phyloP scores from a whole-genome alignment of 2,797 vertebrate species.

The Trichosurus vulpecula region DNA sequence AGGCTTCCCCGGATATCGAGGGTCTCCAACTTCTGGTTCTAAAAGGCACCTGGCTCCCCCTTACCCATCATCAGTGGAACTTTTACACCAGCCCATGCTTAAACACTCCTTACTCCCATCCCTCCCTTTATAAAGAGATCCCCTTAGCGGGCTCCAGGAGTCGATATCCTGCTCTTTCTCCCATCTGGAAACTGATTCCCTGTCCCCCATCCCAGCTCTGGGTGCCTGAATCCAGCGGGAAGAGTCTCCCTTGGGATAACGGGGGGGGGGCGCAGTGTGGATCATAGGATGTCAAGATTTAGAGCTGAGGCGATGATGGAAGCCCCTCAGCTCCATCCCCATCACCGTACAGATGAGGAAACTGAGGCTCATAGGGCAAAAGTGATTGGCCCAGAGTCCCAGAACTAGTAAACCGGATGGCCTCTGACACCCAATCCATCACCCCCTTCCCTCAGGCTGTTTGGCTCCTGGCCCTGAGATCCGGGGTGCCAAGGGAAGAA shows the following conservation, averaged over 20 bases:
- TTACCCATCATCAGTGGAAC: background rate
- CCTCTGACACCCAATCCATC: background rate
- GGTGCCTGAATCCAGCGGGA: background rate
- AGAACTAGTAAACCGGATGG: background rate
- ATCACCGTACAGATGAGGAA: background rate
- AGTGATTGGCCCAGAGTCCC: background rate
- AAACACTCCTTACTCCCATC: background rate
- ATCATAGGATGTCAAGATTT: background rate
- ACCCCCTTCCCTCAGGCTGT: background rate
- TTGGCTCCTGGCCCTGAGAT: background rate
- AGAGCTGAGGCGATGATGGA: background rate
- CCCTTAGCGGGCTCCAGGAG: background rate
- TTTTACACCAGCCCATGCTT: background rate
- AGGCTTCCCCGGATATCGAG: background rate
- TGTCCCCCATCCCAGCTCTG: background rate
- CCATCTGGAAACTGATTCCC: background rate
- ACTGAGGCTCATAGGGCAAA: background rate
- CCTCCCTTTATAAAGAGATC: background rate
- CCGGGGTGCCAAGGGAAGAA: background rate
- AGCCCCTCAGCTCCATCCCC: background rate
- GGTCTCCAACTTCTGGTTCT: background rate
- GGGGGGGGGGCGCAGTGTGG: background rate
- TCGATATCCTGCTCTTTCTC: background rate
- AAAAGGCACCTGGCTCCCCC: background rate
- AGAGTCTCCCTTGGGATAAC: background rate